phyloP scores from a whole-genome alignment of 1,140 invertebrate species.

The Drosophila santomea region DNA sequence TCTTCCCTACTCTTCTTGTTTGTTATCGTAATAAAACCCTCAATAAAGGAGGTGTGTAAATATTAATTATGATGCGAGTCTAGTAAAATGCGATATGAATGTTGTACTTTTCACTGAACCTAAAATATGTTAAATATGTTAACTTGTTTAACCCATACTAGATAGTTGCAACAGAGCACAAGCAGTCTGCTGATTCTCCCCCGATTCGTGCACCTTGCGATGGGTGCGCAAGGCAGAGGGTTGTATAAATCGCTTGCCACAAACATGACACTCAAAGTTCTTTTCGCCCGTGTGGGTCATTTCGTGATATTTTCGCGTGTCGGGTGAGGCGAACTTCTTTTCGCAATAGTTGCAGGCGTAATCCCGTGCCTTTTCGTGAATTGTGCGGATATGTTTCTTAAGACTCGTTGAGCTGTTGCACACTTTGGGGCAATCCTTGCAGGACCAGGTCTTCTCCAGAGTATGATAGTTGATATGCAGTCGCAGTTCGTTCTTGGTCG shows the following conservation, averaged over 20 bases:
- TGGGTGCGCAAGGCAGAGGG: constrained; percentile 72
- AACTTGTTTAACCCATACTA: not conserved
- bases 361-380: constrained; percentile 65
- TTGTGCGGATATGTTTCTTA: constrained; percentile 67
- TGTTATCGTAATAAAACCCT: too few species aligned
- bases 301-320: constrained; percentile 77
- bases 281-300: constrained; percentile 85
- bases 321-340: constrained; percentile 65
- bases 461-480: constrained; percentile 80
- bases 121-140: not conserved
- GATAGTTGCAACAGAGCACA: constrained; percentile 12
- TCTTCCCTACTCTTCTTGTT: too few species aligned
- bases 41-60: too few species aligned
- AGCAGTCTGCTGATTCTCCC: not conserved
- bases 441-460: constrained; percentile 69
- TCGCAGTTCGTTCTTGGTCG: constrained; percentile 73
- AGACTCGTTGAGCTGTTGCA: constrained; percentile 73
- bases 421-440: constrained; percentile 65
- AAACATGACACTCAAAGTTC: constrained; percentile 64
- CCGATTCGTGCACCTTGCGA: constrained; percentile 54
- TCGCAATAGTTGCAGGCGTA: constrained; percentile 74
- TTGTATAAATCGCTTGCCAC: constrained; percentile 69
- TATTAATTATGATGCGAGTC: too few species aligned
- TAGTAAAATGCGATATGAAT: too few species aligned
- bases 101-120: too few species aligned